These are phyloP conservation scores for Acyrthosiphon pisum DNA, from an alignment of 1,140 invertebrate species.

Conservation along the genomic window DNA sequence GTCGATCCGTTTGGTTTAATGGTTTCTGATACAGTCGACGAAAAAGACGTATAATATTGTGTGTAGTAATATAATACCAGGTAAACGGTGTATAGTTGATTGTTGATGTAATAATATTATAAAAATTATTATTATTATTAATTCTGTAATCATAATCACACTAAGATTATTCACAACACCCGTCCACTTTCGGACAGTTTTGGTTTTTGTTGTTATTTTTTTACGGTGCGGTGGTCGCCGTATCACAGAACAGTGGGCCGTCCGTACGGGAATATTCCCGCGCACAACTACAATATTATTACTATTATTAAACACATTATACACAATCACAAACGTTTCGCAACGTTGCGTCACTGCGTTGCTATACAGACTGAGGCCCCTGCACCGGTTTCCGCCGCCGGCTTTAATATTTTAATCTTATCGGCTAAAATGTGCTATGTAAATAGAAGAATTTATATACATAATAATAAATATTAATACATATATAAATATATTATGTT, in stretches of 20 bases:
- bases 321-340: background rate
- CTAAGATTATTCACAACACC: background rate
- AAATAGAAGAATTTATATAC: too few species aligned
- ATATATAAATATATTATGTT: too few species aligned
- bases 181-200: too few species aligned
- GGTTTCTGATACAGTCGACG: background rate
- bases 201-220: background rate
- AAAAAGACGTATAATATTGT: background rate
- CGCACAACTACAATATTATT: background rate
- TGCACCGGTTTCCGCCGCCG: background rate
- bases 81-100: background rate
- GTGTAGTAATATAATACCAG: background rate
- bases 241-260: constrained; percentile 11
- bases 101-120: background rate
- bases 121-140: constrained; percentile 6
- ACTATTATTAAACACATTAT: background rate
- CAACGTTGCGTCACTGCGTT: background rate
- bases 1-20: background rate
- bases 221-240: background rate
- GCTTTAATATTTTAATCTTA: background rate
- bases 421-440: too few species aligned
- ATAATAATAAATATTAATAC: too few species aligned
- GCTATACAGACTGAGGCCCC: background rate
- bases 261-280: constrained; percentile 7
- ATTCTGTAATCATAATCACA: background rate